Percentiles rank a stretch among this genome's conserved stretches.
Evolutionary conservation across 1,140 invertebrate genomes (phyloP).

Genomic region (Cydia strobilella): DNA sequence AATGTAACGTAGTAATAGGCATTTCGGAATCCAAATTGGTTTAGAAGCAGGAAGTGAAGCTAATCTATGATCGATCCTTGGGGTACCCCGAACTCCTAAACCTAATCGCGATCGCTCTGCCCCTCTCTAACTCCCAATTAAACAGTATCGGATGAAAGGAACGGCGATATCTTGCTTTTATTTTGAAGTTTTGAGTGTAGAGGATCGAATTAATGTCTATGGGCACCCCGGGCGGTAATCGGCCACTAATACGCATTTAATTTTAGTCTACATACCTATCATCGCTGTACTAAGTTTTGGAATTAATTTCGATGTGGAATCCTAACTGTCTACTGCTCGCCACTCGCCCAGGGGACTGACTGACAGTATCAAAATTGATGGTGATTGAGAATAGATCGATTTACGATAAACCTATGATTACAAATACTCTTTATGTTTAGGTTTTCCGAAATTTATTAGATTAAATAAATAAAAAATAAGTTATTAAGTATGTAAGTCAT

Average conservation of each 20-base stretch:
- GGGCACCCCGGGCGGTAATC: constrained; percentile 20
- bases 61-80: constrained; percentile 49
- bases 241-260: constrained; percentile 7
- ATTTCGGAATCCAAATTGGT: constrained; percentile 40
- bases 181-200: not conserved
- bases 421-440: no score
- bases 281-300: not conserved
- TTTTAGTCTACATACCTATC: constrained; percentile 28
- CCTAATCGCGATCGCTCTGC: not conserved
- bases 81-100: not conserved
- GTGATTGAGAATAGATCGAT: no score
- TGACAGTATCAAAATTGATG: not conserved
- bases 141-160: not conserved
- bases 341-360: not conserved
- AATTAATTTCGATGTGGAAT: not conserved
- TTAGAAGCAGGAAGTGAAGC: constrained; percentile 52
- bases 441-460: no score
- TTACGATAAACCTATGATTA: no score
- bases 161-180: not conserved
- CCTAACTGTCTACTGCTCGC: not conserved
- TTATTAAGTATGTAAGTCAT: no score
- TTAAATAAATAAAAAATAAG: no score
- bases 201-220: constrained; percentile 23
- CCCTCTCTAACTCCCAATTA: not conserved
- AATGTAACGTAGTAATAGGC: constrained; percentile 23